Conservation (phyloP, 2,113 vertebrate species). For the Naja naja region DNA sequence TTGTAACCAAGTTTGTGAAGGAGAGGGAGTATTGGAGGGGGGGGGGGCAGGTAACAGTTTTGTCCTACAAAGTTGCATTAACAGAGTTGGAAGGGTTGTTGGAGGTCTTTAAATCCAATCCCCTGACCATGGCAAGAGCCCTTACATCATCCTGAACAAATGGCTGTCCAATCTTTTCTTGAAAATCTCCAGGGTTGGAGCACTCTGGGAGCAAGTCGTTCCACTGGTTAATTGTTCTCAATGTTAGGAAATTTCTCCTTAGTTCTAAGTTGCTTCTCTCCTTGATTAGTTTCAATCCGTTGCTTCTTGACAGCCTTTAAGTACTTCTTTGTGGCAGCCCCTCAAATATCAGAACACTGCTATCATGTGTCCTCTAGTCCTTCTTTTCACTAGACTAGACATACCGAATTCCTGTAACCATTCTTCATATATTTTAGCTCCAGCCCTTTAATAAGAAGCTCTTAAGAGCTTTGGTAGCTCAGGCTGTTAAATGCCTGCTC, state of each 20-base stretch:
- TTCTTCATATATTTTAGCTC: neutral
- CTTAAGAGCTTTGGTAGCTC: no score
- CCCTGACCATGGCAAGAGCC: neutral
- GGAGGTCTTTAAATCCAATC: neutral
- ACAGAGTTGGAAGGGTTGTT: neutral
- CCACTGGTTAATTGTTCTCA: neutral
- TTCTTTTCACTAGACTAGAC: neutral
- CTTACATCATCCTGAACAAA: neutral
- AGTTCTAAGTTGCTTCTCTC: neutral
- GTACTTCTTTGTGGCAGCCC: neutral
- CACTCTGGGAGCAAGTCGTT: neutral
- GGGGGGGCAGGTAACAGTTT: neutral
- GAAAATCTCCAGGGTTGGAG: neutral
- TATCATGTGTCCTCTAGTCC: neutral
- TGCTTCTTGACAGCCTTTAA: neutral
- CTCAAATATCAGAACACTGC: neutral
- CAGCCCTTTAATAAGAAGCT: no score
- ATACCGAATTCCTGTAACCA: neutral
- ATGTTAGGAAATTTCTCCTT: neutral
- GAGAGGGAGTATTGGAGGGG: neutral
- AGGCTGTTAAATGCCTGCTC: no score
- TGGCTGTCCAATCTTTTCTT: neutral
- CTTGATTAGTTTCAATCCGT: neutral
- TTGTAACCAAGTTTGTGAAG: neutral
- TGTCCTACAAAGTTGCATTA: neutral